Evolutionary conservation across 2,888 invertebrate genomes (phyloP).

Genomic region (Mimumesa dahlbomi): DNA sequence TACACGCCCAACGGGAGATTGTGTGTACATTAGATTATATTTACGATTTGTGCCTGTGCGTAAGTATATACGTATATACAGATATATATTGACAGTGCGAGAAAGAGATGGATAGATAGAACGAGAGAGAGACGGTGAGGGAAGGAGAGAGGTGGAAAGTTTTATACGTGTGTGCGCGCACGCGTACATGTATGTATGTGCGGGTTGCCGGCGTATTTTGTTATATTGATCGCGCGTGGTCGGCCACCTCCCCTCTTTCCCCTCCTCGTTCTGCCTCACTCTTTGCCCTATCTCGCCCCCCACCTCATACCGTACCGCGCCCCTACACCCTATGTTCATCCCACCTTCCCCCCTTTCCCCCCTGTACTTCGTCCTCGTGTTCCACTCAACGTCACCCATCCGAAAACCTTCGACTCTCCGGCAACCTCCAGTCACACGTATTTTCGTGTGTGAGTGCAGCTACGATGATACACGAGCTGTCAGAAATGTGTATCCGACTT

Average conservation of each 20-base stretch:
- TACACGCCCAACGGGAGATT: background rate
- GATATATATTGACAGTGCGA: background rate
- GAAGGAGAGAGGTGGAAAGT: background rate
- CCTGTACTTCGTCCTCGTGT: slow-evolving; percentile 55
- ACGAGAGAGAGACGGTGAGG: too few species aligned
- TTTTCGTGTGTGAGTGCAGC: slow-evolving; percentile 51
- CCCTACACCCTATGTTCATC: slow-evolving; percentile 55
- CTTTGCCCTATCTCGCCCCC: too few species aligned
- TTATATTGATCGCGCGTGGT: slow-evolving; percentile 80
- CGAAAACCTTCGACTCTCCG: slow-evolving; percentile 62
- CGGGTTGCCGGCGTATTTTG: slow-evolving; percentile 79
- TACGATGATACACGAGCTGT: slow-evolving; percentile 50
- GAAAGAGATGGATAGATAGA: too few species aligned
- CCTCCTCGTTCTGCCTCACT: slow-evolving; percentile 67
- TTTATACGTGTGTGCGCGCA: slow-evolving; percentile 38
- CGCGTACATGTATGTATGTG: slow-evolving; percentile 66
- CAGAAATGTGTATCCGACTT: slow-evolving; percentile 50
- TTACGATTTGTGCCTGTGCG: slow-evolving; percentile 43
- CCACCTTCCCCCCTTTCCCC: slow-evolving; percentile 39
- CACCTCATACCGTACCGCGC: slow-evolving; percentile 61
- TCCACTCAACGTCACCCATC: slow-evolving; percentile 64
- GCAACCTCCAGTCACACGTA: slow-evolving; percentile 66
- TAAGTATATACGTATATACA: slow-evolving; percentile 16
- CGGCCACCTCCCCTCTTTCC: slow-evolving; percentile 73
- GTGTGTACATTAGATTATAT: slow-evolving; percentile 50